These are phyloP conservation scores for Megalops atlanticus DNA, from an alignment of 2,113 vertebrate species.

Conservation along the genomic window DNA sequence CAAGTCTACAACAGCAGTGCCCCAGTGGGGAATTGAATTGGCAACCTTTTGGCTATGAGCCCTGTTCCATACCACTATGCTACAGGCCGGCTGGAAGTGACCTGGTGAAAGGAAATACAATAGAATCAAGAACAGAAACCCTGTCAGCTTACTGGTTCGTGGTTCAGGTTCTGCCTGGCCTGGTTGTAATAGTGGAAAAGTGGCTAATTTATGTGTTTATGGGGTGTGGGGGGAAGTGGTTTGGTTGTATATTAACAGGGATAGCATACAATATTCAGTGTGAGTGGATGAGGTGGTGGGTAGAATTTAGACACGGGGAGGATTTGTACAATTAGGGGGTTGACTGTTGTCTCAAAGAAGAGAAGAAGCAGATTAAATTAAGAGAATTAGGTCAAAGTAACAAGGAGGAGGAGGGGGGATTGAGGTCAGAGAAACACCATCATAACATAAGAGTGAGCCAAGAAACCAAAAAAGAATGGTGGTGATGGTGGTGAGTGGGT, in stretches of 20 bases:
- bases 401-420: not conserved
- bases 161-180: not conserved
- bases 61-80: no score
- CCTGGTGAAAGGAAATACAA: no score
- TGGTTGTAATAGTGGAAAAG: not conserved
- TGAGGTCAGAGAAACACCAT: not conserved
- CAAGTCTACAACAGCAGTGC: no score
- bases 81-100: no score
- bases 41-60: no score
- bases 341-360: not conserved
- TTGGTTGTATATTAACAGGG: no score
- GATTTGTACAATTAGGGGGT: conserved; percentile 15
- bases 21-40: no score
- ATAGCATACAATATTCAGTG: no score
- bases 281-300: no score
- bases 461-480: no score
- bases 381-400: conserved; percentile 14
- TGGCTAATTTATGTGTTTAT: not conserved
- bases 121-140: not conserved
- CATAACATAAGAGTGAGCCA: not conserved
- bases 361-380: conserved; percentile 15
- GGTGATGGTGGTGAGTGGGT: not conserved
- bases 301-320: not conserved
- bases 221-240: no score
- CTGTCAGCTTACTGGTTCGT: not conserved